Conservation (phyloP, 2,113 vertebrate genomes). For the Nerophis lumbriciformis region DNA sequence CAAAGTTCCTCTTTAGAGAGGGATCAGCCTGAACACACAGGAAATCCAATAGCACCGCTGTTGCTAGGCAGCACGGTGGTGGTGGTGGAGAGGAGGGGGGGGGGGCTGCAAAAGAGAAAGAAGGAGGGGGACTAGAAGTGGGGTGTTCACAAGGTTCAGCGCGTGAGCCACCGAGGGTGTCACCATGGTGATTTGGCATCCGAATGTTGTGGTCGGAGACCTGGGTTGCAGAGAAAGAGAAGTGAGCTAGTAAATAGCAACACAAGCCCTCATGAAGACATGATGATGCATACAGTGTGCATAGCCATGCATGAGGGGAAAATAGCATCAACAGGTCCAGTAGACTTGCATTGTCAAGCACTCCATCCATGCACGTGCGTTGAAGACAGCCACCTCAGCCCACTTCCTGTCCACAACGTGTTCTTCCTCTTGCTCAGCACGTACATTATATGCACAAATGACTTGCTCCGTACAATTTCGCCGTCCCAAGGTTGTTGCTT, state of each 20-base stretch:
- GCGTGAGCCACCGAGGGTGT: constrained; percentile 67
- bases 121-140: constrained; percentile 14
- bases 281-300: constrained; percentile 2
- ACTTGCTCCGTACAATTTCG: constrained; percentile 42
- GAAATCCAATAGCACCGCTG: constrained; percentile 69
- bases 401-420: constrained; percentile 60
- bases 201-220: constrained; percentile 68
- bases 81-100: neutral
- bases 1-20: constrained; percentile 66
- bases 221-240: constrained; percentile 62
- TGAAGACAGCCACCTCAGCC: constrained; percentile 33
- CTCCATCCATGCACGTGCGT: constrained; percentile 5
- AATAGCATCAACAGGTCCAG: neutral
- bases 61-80: constrained; percentile 65
- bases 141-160: constrained; percentile 62
- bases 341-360: neutral
- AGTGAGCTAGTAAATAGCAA: constrained; percentile 47
- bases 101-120: neutral
- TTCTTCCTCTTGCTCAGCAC: constrained; percentile 37
- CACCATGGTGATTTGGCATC: constrained; percentile 76
- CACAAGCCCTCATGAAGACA: constrained; percentile 14
- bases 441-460: constrained; percentile 13
- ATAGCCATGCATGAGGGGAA: constrained; percentile 13
- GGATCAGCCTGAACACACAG: constrained; percentile 64
- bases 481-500: constrained; percentile 38